Base-by-base conservation (phyloP, 2,888 invertebrate species). In the Eupithecia insigniata region DNA sequence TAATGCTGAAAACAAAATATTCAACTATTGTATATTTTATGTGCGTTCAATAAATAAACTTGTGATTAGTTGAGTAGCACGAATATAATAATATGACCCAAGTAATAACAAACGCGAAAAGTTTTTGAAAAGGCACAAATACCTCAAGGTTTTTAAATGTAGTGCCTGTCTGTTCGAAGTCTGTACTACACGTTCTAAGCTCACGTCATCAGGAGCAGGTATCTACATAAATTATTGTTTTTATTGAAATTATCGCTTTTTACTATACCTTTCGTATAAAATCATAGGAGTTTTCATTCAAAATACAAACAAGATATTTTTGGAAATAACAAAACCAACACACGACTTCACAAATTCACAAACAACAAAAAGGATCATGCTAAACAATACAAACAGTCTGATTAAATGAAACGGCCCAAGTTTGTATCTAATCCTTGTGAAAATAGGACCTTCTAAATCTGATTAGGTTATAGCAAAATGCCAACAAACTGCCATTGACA, bases 1-100 rank as follows among this genome's bases (percentile, higher is more conserved):
- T 76, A 83, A 67, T 76, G 83, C 91, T 91, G 79, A 46, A 86
- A 87, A 64, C 28, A 65, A 58, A 51, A 58, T 32, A 30, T 26
- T 16, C 16, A 16, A 18, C 28, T 16, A 58, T 28, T 58, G 2
- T 16, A 28, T 12, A n/a, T 32, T 32, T 32, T 32, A 36, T 12
- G 18, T 28, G 0, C 28, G 3, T 26, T 1, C 18, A 60, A 7
- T 26, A 30, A 58, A 28, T 28, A 58, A 58, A 58, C 58, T 28
- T 16, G 14, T 26, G 16, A 58, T 58, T 28, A 6, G 16, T 16
- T 58, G 14, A 28, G 62, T 12, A 62, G 32, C 62, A 62, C 26
- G 26, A 55, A 14, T 51, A 51, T 5, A 12, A 8, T n/a, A 8
- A 0, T 36, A 32, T 36, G n/a, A 36, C 14, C 36, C 12, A 55